Base-by-base conservation (phyloP, 2,113 vertebrate genomes). In the Paraplagusia blochii region DNA sequence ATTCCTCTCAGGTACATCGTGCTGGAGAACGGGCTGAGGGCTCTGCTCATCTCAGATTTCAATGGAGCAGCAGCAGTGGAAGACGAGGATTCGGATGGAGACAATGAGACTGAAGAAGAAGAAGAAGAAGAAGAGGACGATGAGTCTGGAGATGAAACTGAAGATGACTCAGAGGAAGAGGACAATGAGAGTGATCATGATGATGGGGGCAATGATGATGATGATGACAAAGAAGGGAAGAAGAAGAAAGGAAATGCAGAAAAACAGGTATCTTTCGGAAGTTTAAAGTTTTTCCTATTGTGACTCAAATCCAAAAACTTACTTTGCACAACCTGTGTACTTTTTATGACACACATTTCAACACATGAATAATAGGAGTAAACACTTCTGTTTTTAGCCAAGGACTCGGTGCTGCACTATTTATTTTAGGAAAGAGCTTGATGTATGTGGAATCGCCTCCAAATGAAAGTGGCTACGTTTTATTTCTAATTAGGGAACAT, bases 41-140 rank as follows among this genome's bases (percentile, higher is more conserved):
- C 90, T 69, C 91, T 98, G 76, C 91, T 98, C 77, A 95, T 98
- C 88, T 98, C 95, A 47, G 95, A 98, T 88, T 87, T 92, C 84
- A 92, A 90, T 66, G 89, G 77, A 8, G 53, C 4, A 0, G 51
- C 60, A 1, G 11, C 11, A 0, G 58, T 73, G 1, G 70, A 63
- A 3, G 78, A 73, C 5, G 76, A 68, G 1, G 72, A 77, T 9
- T 63, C 58, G 0, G 75, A 66, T 1, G 62, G 10, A n/a, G 78
- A n/a, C n/a, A n/a, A n/a, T n/a, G n/a, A n/a, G n/a, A n/a, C n/a
- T n/a, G n/a, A 60, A 58, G 74, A 62, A 9, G 76, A 57, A 59
- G 45, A 7, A 18, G 68, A 39, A 71, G 90, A 87, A 0, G 88
- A 83, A 0, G 91, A 88, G 0, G 90, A 85, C 0, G 92, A 88